A percentile compares a stretch with the other conserved stretches of the same genome.
These are phyloP conservation scores for Galerucella nymphaeae DNA, from an alignment of 2,888 invertebrate species.

Conservation along the genomic window DNA sequence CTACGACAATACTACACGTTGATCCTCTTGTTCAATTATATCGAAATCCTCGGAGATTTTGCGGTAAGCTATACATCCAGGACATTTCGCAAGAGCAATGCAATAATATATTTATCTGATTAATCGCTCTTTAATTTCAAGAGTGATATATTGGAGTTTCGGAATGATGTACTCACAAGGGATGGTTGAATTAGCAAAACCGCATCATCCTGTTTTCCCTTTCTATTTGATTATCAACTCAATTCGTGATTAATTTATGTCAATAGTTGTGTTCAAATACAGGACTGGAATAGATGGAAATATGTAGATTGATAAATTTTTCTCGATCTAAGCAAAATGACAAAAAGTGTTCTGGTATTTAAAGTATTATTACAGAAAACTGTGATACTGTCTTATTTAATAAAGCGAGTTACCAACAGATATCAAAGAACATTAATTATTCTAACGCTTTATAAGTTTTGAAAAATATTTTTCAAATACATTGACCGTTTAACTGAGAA, in stretches of 20 bases:
- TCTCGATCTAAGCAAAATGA: too few species aligned
- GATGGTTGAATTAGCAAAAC: slow-evolving; percentile 6
- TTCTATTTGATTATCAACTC: neutral
- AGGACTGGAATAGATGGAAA: too few species aligned
- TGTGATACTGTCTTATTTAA: too few species aligned
- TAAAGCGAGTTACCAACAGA: too few species aligned
- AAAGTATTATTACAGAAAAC: too few species aligned
- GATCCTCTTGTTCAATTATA: slow-evolving; percentile 22
- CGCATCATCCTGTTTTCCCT: neutral
- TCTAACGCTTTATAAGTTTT: too few species aligned
- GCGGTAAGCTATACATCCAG: slow-evolving; percentile 6
- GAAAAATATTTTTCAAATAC: too few species aligned
- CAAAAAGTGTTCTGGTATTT: too few species aligned
- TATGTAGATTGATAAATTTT: too few species aligned
- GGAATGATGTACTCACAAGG: slow-evolving; percentile 7
- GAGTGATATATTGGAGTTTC: slow-evolving; percentile 27
- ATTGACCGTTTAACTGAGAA: too few species aligned
- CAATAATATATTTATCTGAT: slow-evolving; percentile 31
- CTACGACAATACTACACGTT: slow-evolving; percentile 12
- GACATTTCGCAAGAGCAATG: slow-evolving; percentile 16
- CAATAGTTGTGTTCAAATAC: too few species aligned
- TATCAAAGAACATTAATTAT: too few species aligned
- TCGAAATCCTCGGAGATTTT: slow-evolving; percentile 13
- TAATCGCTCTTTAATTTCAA: slow-evolving; percentile 32
- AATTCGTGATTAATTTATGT: neutral